Conservation (phyloP, 2,888 invertebrate species). For the Drepanosiphum platanoidis region DNA sequence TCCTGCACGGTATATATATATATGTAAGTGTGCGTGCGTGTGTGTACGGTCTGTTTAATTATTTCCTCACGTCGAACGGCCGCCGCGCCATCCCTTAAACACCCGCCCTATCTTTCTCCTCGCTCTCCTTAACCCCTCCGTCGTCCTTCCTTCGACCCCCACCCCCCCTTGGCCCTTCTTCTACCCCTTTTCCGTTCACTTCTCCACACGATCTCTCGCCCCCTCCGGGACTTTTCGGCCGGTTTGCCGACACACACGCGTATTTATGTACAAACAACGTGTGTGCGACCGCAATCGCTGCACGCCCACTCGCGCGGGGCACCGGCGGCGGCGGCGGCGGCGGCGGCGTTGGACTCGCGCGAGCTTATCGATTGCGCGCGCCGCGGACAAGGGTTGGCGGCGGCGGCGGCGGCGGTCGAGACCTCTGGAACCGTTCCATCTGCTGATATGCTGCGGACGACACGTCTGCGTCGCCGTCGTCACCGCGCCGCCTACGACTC, state of each 20-base stretch:
- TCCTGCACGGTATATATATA: too few relatives aligned
- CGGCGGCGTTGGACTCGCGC: conserved; percentile 23
- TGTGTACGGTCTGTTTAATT: conserved; percentile 11
- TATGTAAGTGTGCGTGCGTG: neutral
- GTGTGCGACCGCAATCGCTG: neutral
- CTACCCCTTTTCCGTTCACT: neutral
- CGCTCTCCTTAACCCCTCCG: neutral
- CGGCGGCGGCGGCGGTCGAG: neutral
- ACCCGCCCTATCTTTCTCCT: neutral
- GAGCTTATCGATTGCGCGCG: conserved; percentile 42
- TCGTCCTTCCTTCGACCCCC: neutral
- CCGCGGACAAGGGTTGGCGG: conserved; percentile 31
- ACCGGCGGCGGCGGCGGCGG: conserved; percentile 13
- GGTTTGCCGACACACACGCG: neutral
- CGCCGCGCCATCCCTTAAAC: neutral
- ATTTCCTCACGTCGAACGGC: conserved; percentile 7
- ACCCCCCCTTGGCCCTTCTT: neutral
- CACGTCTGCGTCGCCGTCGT: neutral
- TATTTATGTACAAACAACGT: neutral
- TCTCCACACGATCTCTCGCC: too few relatives aligned
- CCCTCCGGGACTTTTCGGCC: neutral
- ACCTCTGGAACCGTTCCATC: conserved; percentile 49
- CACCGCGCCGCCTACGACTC: neutral
- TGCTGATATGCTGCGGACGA: neutral
- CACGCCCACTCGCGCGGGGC: neutral